phyloP scores from a whole-genome alignment of 1,140 invertebrate species.

The Brachionus plicatilis region DNA sequence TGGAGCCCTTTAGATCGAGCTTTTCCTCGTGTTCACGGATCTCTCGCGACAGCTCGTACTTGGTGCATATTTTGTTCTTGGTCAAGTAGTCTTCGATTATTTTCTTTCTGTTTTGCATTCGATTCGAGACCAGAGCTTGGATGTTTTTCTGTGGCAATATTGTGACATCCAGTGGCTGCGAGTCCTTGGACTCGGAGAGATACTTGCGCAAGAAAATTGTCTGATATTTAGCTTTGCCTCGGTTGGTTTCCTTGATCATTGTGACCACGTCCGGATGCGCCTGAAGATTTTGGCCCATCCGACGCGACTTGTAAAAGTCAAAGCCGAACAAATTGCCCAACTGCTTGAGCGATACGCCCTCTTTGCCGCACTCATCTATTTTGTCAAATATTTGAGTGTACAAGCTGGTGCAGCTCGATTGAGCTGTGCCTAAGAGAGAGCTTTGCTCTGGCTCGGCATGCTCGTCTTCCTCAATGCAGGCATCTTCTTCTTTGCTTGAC shows the following conservation, averaged over 20 bases:
- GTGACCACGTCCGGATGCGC: conserved; percentile 25
- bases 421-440: neutral
- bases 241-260: conserved; percentile 34
- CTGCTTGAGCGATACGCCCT: conserved; percentile 34
- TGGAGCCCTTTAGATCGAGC: neutral
- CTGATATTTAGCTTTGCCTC: conserved; percentile 38
- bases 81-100: conserved; percentile 5
- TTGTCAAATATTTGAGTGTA: conserved; percentile 34
- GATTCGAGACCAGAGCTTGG: conserved; percentile 24
- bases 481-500: neutral
- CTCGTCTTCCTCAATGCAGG: neutral
- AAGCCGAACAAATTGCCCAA: conserved; percentile 19
- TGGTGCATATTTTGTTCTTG: conserved; percentile 22
- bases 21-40: neutral
- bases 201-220: conserved; percentile 12
- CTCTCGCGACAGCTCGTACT: neutral
- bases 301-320: conserved; percentile 34
- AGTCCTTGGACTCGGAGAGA: neutral
- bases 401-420: neutral
- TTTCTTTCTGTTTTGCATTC: conserved; percentile 7
- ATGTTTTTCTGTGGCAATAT: neutral
- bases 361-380: conserved; percentile 16
- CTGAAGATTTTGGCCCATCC: neutral
- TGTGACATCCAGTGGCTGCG: neutral
- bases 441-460: neutral